Evolutionary conservation across 2,888 invertebrate genomes (phyloP).

Genomic region (Diadromus collaris): DNA sequence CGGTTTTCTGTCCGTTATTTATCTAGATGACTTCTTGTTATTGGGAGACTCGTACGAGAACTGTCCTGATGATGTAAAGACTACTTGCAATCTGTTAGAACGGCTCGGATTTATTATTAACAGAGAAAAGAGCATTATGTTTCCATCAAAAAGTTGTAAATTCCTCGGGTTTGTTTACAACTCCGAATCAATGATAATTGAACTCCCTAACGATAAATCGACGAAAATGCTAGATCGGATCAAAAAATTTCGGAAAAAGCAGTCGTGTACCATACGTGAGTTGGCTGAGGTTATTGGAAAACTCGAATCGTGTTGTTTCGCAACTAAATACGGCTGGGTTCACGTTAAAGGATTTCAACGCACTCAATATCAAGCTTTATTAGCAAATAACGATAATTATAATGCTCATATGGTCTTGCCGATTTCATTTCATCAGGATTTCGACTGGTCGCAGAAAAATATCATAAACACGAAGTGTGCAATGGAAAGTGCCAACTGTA

Average conservation of each 20-base stretch:
- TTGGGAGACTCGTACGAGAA: constrained; percentile 28
- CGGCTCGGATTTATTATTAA: constrained; percentile 41
- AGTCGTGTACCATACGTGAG: constrained; percentile 39
- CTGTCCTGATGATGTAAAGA: neutral
- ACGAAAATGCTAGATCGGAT: constrained; percentile 26
- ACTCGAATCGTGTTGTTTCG: constrained; percentile 23
- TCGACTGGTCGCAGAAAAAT: constrained; percentile 46
- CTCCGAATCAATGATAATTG: too few species aligned
- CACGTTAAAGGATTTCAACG: constrained; percentile 13
- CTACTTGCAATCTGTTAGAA: constrained; percentile 8
- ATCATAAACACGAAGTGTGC: constrained; percentile 12
- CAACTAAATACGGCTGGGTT: constrained; percentile 29
- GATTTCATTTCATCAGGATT: too few species aligned
- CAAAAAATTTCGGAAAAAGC: constrained; percentile 5
- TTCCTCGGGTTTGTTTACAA: too few species aligned
- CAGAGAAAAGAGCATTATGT: constrained; percentile 41
- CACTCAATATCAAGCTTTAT: constrained; percentile 10
- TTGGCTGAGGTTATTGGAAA: constrained; percentile 28
- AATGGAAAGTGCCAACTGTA: too few species aligned
- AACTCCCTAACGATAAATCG: constrained; percentile 36
- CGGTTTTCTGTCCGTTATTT: constrained; percentile 26
- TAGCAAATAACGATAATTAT: constrained; percentile 16
- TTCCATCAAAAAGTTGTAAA: constrained; percentile 24
- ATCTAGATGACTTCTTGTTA: constrained; percentile 33
- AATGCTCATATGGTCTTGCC: neutral